These are phyloP conservation scores for Oncorhynchus clarkii DNA, from an alignment of 2,113 vertebrate species.

Conservation along the genomic window DNA sequence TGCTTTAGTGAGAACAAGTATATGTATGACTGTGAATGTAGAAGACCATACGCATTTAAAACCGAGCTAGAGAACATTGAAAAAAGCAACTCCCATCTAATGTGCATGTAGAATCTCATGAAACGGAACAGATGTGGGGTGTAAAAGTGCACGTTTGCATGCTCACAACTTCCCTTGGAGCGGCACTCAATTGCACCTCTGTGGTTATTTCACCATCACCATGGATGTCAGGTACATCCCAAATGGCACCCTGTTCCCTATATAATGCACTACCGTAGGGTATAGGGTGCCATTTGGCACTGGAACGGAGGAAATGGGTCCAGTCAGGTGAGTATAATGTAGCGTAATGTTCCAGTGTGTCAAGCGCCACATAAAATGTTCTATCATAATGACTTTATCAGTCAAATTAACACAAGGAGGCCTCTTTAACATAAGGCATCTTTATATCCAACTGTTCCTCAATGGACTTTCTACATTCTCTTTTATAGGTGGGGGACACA, in stretches of 20 bases:
- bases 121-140: slow-evolving; percentile 10
- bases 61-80: background rate
- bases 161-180: background rate
- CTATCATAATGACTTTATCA: background rate
- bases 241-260: too few species aligned
- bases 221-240: background rate
- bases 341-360: slow-evolving; percentile 22
- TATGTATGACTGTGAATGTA: background rate
- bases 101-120: background rate
- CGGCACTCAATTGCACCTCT: background rate
- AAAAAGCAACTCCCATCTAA: background rate
- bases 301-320: background rate
- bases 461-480: slow-evolving; percentile 4
- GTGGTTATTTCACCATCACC: slow-evolving; percentile 16
- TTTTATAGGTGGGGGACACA: background rate
- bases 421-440: background rate
- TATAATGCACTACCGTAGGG: too few species aligned
- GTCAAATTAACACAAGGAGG: slow-evolving; percentile 5
- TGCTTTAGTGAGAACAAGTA: background rate
- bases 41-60: background rate
- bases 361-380: slow-evolving; percentile 6
- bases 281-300: too few species aligned
- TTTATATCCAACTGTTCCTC: slow-evolving; percentile 16
- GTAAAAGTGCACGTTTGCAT: background rate
- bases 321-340: background rate